Base-by-base conservation (phyloP, 2,888 invertebrate species). In the Biston betularia region DNA sequence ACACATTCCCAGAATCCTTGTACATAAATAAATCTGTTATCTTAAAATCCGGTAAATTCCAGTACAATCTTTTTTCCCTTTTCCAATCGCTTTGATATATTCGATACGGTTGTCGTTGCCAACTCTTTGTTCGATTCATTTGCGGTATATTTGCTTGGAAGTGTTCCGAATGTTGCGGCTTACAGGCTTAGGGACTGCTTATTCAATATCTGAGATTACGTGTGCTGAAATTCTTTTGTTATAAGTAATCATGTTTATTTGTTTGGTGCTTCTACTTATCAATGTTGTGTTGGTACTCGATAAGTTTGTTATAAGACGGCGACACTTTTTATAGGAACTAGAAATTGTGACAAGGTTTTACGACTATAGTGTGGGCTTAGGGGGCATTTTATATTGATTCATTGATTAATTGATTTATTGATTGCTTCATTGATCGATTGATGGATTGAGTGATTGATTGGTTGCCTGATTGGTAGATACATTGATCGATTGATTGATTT, bases 71-170 rank as follows among this genome's bases (percentile, higher is more conserved):
- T 52, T 45, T 35, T 62, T 38, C 57, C 65, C 44, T 38, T 60
- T 61, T 54, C 45, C 34, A 40, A 67, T 63, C 38, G 38, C 63
- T 67, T 68, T 63, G 66, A 65, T 67, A 62, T 56, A 54, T 66
- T 68, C 55, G 68, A 66, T 66, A 66, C 52, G 50, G n/a, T 52
- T 68, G 63, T 63, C 67, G 55, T 59, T 57, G 33, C 46, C 56
- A 58, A 66, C 45, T 66, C 57, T 61, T 66, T 57, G 49, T 65
- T 52, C 52, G 53, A 57, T 66, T 66, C 66, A 58, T 66, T 66
- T 66, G 53, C 48, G 38, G 64, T 59, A 49, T 49, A 42, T 61
- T 62, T 67, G 48, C 49, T 33, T 62, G 34, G 35, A 48, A 66
- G 45, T 55, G 15, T 56, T 56, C 45, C 35, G 50, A 55, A 54